These are phyloP conservation scores for Chaenocephalus aceratus DNA, from an alignment of 2,113 vertebrate genomes.

Conservation along the genomic window DNA sequence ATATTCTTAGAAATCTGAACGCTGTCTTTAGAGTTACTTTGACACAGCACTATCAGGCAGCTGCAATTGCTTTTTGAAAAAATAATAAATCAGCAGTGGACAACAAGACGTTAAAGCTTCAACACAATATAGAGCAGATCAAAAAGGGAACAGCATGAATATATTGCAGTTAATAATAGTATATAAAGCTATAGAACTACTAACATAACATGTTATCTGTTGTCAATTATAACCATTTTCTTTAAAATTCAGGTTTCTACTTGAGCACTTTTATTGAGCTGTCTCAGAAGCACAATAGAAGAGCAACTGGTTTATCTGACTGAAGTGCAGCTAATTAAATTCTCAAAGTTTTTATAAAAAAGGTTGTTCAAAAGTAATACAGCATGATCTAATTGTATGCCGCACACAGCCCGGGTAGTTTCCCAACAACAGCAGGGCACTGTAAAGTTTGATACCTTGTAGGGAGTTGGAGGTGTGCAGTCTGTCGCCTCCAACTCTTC, in stretches of 20 bases:
- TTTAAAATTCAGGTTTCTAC: background rate
- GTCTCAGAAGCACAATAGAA: background rate
- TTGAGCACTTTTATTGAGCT: no score
- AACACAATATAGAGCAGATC: background rate
- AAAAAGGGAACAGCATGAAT: background rate
- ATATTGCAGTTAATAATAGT: background rate
- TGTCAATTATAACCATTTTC: background rate
- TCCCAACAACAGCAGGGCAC: background rate
- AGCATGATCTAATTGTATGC: background rate
- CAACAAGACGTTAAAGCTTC: background rate
- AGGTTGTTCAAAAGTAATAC: background rate
- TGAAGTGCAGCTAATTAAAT: background rate
- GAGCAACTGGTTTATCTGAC: background rate
- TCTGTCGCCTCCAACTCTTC: background rate
- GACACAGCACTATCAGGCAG: conserved; percentile 39
- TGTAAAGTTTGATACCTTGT: background rate
- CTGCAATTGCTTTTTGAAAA: conserved; percentile 1
- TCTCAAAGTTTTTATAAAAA: background rate
- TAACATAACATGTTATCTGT: background rate
- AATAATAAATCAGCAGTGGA: background rate
- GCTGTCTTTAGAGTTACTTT: conserved; percentile 4
- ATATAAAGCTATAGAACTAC: background rate
- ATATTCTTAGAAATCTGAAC: conserved; percentile 12
- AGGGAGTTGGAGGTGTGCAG: background rate
- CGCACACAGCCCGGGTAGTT: background rate